Evolutionary conservation across 2,797 vertebrate genomes (phyloP).

Genomic region (Eupleurogrammus muticus): DNA sequence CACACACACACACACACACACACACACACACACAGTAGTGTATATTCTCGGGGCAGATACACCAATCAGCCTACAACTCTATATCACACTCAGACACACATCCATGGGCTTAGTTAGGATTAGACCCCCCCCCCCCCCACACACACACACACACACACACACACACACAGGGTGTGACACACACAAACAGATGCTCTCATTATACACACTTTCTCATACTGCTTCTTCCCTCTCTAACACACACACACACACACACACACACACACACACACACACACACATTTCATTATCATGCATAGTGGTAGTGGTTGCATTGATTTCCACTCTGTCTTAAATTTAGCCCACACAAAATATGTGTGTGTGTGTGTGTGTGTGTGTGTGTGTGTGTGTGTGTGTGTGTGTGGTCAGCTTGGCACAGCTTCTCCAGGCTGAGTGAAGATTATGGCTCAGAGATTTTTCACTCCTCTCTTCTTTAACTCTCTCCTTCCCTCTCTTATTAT

Average conservation of each 20-base stretch:
- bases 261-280: constrained; percentile 23
- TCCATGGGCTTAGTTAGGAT: constrained; percentile 73
- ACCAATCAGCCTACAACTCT: constrained; percentile 70
- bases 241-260: constrained; percentile 34
- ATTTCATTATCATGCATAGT: constrained; percentile 78
- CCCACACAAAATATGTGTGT: constrained; percentile 57
- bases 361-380: constrained; percentile 40
- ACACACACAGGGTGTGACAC: constrained; percentile 27
- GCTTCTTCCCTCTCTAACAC: constrained; percentile 9
- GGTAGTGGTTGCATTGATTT: constrained; percentile 78
- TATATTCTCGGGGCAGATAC: constrained; percentile 43
- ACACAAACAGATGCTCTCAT: constrained; percentile 43
- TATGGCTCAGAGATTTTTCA: constrained; percentile 79
- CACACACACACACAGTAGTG: background rate
- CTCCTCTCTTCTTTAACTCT: constrained; percentile 48
- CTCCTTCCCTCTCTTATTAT: background rate
- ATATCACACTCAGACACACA: constrained; percentile 74
- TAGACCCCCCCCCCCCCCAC: constrained; percentile 58
- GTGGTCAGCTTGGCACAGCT: constrained; percentile 76
- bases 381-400: constrained; percentile 59
- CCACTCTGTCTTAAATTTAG: constrained; percentile 77
- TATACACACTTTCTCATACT: constrained; percentile 44
- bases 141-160: constrained; percentile 46
- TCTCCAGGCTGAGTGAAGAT: constrained; percentile 79
- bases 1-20: constrained; percentile 16